phyloP scores from a whole-genome alignment of 2,888 invertebrate genomes.

The Crocallis elinguaria region DNA sequence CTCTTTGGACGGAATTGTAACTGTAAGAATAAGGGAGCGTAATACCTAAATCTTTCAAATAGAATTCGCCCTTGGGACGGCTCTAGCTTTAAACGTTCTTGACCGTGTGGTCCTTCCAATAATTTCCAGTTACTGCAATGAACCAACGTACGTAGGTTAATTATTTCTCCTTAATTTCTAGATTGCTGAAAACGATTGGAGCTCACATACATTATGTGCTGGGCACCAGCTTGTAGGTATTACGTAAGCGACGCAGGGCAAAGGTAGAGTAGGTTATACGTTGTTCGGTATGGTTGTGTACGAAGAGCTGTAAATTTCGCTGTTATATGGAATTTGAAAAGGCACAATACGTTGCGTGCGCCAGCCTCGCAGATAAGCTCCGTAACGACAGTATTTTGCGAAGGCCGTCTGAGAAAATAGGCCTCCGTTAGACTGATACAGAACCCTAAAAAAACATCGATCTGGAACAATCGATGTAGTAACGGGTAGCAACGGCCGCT shows the following conservation, averaged over 20 bases:
- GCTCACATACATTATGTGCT: constrained; percentile 11
- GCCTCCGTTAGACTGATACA: constrained; percentile 42
- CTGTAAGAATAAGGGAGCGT: constrained; percentile 40
- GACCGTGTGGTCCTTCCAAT: constrained; percentile 15
- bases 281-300: constrained; percentile 39
- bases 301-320: constrained; percentile 54
- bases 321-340: constrained; percentile 46
- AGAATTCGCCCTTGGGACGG: constrained; percentile 36
- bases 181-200: constrained; percentile 22
- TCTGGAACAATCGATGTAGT: constrained; percentile 45
- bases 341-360: constrained; percentile 66
- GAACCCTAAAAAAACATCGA: constrained; percentile 37
- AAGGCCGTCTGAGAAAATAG: constrained; percentile 52
- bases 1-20: constrained; percentile 42
- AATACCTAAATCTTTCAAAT: constrained; percentile 39
- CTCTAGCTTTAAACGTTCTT: constrained; percentile 43
- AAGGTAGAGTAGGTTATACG: constrained; percentile 12
- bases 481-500: constrained; percentile 13
- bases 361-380: constrained; percentile 58
- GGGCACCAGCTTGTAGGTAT: constrained; percentile 52
- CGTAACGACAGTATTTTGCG: constrained; percentile 59
- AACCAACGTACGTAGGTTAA: constrained; percentile 5
- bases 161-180: constrained; percentile 23
- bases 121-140: constrained; percentile 17
- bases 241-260: constrained; percentile 52